Evolutionary conservation across 2,888 invertebrate genomes (phyloP), one percentile per base, ranked within the genome.

Genomic region (Leptopterna dolabrata): DNA sequence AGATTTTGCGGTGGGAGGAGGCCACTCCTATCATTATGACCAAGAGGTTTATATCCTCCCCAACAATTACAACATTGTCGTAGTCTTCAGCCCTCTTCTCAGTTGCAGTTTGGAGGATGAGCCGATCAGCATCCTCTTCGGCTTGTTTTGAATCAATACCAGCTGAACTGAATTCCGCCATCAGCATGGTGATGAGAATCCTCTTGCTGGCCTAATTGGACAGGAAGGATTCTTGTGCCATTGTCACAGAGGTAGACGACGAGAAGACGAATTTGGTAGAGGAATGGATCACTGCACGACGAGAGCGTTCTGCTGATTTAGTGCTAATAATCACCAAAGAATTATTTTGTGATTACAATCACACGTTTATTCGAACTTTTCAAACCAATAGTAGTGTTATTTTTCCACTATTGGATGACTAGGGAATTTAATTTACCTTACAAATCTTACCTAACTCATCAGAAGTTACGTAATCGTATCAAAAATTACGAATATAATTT

Each of bases 211-310:
- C 63, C 9, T 63, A 6, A 63, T 63, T 63, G n/a, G 19, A 63
- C 63, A 63, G 63, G 63, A 63, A 63, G 63, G 63, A 63, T 63
- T 63, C 63, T 63, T 63, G 63, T 16, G 63, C 63, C n/a, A 63
- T 63, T 63, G 63, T 13, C 43, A 43, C 13, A 9, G 43, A 43
- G 43, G 43, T 43, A 43, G 43, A 43, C 43, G 43, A 43, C 43
- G 43, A 43, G 43, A 43, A 43, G 13, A 43, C 43, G 43, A 43
- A 6, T 43, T 6, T 43, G 43, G 43, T 43, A 13, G 43, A 43
- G 43, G 43, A 43, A 43, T 43, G 43, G 43, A 43, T 43, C 43
- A 43, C 13, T 43, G 43, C 43, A 43, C 43, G 24, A 63, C 7
- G 63, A 16, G 63, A 63, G n/a, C 9, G n/a, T 63, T 63, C 63